A percentile compares a stretch with the other conserved stretches of the same genome.
Conservation (phyloP, 2,888 invertebrate genomes). For the Meteorus cinctellus region DNA sequence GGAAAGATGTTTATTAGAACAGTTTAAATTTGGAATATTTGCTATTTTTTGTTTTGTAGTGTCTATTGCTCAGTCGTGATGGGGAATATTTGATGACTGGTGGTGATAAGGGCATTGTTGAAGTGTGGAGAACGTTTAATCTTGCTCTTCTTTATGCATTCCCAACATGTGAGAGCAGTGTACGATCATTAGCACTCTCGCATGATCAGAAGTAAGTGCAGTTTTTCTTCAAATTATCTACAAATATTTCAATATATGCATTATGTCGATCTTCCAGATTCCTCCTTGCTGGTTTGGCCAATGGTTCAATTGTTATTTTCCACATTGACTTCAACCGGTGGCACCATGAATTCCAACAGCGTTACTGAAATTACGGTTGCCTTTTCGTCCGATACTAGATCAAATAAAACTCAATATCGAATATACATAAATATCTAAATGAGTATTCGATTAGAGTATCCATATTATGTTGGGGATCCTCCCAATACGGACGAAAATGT, state of each 20-base stretch:
- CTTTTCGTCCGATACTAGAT: conserved; percentile 53
- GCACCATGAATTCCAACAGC: conserved; percentile 97
- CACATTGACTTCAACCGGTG: conserved; percentile 99
- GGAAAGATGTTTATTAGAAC: not conserved
- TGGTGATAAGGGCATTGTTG: conserved; percentile 96
- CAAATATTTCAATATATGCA: not conserved
- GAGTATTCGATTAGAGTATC: not conserved
- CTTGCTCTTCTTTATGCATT: conserved; percentile 97
- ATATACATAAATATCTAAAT: not conserved
- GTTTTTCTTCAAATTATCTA: not conserved
- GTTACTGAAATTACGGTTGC: conserved; percentile 79
- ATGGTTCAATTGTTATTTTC: conserved; percentile 98
- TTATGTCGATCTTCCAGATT: conserved; percentile 80
- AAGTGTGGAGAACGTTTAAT: conserved; percentile 98
- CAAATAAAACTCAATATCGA: conserved; percentile 9
- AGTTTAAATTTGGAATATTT: not conserved
- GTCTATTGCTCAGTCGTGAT: conserved; percentile 94
- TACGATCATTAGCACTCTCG: conserved; percentile 94
- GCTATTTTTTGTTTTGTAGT: conserved; percentile 75
- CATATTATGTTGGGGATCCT: not conserved
- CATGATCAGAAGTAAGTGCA: conserved; percentile 96
- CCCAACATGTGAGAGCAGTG: conserved; percentile 96
- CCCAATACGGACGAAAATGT: conserved; percentile 27
- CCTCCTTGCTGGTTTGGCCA: conserved; percentile 95
- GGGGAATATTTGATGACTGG: conserved; percentile 99